phyloP scores from a whole-genome alignment of 2,888 invertebrate genomes.

The Sclerodermus sp. region DNA sequence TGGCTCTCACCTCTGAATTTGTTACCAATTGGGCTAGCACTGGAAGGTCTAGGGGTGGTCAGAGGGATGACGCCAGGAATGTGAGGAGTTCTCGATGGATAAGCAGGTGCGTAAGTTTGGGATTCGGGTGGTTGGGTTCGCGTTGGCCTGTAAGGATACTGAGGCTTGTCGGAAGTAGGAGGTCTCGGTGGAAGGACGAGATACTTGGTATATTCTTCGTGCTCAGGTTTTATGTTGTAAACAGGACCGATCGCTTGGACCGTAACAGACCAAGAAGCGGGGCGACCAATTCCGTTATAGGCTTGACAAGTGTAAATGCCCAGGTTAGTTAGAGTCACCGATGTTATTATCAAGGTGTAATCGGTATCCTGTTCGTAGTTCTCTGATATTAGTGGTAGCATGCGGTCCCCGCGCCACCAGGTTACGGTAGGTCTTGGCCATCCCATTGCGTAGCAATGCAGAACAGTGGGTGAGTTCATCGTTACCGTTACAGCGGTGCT shows the following conservation, averaged over 20 bases:
- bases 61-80: conserved; percentile 45
- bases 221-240: conserved; percentile 62
- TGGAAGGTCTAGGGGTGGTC: conserved; percentile 16
- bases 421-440: conserved; percentile 77
- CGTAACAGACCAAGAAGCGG: conserved; percentile 76
- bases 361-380: conserved; percentile 74
- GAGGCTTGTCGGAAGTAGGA: conserved; percentile 52
- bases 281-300: conserved; percentile 78
- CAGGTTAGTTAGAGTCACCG: conserved; percentile 71
- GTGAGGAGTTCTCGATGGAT: conserved; percentile 41
- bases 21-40: conserved; percentile 5
- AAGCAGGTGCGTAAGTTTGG: conserved; percentile 52
- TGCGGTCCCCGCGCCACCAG: conserved; percentile 80
- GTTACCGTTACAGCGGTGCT: conserved; percentile 69
- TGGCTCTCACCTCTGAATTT: conserved; percentile 44
- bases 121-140: conserved; percentile 41
- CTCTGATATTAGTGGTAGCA: conserved; percentile 72
- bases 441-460: conserved; percentile 83
- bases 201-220: conserved; percentile 65
- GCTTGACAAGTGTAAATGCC: conserved; percentile 90
- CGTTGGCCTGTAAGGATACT: conserved; percentile 46
- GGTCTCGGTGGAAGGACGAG: conserved; percentile 62
- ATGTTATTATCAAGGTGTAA: conserved; percentile 73
- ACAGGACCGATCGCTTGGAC: conserved; percentile 74
- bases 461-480: conserved; percentile 69